Conservation (phyloP, 2,888 invertebrate genomes). For the Pharmacophagus antenor region DNA sequence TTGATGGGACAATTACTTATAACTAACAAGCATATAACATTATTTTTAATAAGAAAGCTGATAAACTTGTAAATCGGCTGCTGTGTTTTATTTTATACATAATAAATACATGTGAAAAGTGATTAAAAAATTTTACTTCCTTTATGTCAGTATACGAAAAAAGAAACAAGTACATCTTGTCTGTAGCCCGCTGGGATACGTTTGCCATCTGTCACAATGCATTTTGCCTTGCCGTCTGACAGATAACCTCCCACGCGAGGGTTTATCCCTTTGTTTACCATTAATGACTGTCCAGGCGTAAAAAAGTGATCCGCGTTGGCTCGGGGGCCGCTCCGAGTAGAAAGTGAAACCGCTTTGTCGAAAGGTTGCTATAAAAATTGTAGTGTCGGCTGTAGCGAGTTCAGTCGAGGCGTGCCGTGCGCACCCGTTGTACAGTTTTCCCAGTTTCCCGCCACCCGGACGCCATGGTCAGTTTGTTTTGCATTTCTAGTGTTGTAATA, state of each 20-base stretch:
- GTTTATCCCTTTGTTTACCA: slow-evolving; percentile 57
- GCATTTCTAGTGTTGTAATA: slow-evolving; percentile 51
- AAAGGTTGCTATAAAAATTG: slow-evolving; percentile 74
- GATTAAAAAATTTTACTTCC: neutral
- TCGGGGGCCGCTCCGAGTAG: slow-evolving; percentile 56
- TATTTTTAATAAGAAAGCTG: too few species aligned
- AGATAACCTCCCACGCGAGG: slow-evolving; percentile 23
- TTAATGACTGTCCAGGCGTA: slow-evolving; percentile 53
- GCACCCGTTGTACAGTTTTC: slow-evolving; percentile 49
- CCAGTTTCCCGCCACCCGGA: slow-evolving; percentile 41
- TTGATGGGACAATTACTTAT: too few species aligned
- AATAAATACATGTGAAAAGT: neutral
- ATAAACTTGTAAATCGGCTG: too few species aligned
- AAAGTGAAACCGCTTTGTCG: slow-evolving; percentile 73
- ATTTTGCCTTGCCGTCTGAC: slow-evolving; percentile 3
- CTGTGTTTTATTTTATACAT: too few species aligned
- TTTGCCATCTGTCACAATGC: slow-evolving; percentile 18
- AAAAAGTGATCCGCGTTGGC: slow-evolving; percentile 71
- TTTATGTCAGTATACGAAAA: neutral
- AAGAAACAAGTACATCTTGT: neutral
- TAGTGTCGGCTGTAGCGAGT: slow-evolving; percentile 53
- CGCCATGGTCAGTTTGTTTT: slow-evolving; percentile 67
- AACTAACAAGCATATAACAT: too few species aligned
- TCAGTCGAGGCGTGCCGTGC: slow-evolving; percentile 63
- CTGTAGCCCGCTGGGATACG: neutral